These are phyloP conservation scores for Heliconius cydno DNA, from an alignment of 2,888 invertebrate genomes.

Conservation along the genomic window DNA sequence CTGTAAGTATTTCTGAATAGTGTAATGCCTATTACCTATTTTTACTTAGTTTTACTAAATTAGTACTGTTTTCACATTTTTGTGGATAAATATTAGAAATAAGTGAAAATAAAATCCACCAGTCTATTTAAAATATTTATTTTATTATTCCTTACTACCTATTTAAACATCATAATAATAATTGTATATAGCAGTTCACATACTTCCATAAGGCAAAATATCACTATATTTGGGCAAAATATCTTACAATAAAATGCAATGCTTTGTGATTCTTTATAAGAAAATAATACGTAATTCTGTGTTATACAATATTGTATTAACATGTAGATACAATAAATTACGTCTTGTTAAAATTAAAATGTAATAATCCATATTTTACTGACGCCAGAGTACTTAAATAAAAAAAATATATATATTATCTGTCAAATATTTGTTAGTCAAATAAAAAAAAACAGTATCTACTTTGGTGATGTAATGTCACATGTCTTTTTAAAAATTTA, in stretches of 20 bases:
- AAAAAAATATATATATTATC: not conserved
- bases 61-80: too few relatives aligned
- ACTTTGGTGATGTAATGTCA: constrained; percentile 7
- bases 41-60: too few relatives aligned
- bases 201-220: constrained; percentile 39
- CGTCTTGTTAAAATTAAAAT: not conserved
- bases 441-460: not conserved
- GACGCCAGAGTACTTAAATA: not conserved
- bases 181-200: constrained; percentile 44
- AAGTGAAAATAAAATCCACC: not conserved
- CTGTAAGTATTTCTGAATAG: too few relatives aligned
- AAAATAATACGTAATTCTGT: constrained; percentile 2
- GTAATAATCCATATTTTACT: not conserved
- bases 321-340: constrained; percentile 2
- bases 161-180: constrained; percentile 47
- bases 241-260: constrained; percentile 24
- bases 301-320: not conserved
- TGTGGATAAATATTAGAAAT: too few relatives aligned
- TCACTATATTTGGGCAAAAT: constrained; percentile 40
- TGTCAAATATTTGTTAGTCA: constrained; percentile 6
- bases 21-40: too few relatives aligned
- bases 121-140: constrained; percentile 42
- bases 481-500: constrained; percentile 10
- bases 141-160: constrained; percentile 40
- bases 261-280: not conserved